Evolutionary conservation across 1,140 invertebrate genomes (phyloP), one percentile per base, ranked within the genome.

Genomic region (Lepidotrigona ventralis): DNA sequence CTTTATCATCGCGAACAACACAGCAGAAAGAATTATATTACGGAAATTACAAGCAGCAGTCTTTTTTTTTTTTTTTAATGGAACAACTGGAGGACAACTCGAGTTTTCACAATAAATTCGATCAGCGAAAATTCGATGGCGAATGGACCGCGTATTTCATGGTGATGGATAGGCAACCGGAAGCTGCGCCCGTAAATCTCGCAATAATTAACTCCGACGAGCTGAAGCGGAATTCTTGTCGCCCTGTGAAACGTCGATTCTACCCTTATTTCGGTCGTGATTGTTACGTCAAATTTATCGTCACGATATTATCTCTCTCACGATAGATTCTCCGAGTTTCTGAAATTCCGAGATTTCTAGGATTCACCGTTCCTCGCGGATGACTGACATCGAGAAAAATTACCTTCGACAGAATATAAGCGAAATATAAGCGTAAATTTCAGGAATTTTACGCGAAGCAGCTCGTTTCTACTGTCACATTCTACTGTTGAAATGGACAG

Each of bases 111-210:
- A 66, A 60, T 80, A 58, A 80, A 80, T 80, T 63, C 69, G 56
- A 63, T 80, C 79, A 73, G 46, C 63, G 64, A 39, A 69, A 78
- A 78, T 78, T 78, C 51, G 51, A 78, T 66, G 63, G 26, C 51
- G 46, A 54, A 19, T 46, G 56, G 56, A 26, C 39, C 56, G 51
- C 58, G 51, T 81, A 66, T 63, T 74, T 79, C 68, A 79, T 71
- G 26, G 33, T 58, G 78, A 79, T 79, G 29, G 78, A 79, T 71
- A 46, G 68, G 66, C 39, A 23, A 71, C 66, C n/a, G 68, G 78
- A 58, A 79, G 39, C 58, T 46, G 78, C 21, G 33, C 4, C 15
- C 68, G 54, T 79, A 71, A 79, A 79, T 79, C 78, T 79, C n/a
- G 54, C 68, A 19, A 79, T 79, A 79, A 79, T 71, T 71, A 72